Percentiles rank a stretch among this genome's conserved stretches.
Evolutionary conservation across 1,140 invertebrate species (phyloP).

Genomic region (Orius insidiosus): DNA sequence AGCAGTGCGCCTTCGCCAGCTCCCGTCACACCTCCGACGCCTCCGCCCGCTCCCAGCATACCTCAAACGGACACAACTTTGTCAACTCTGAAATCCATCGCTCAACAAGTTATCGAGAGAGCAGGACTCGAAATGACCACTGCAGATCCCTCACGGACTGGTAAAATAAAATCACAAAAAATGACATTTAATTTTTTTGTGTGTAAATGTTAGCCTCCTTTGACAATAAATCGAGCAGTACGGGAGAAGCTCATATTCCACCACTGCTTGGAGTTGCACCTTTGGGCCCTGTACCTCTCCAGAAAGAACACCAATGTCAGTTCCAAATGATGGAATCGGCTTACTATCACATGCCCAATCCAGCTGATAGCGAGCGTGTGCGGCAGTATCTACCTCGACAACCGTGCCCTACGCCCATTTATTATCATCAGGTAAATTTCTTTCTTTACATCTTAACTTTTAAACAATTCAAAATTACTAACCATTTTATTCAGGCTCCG

Average conservation of each 20-base stretch:
- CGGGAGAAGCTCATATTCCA: conserved; percentile 76
- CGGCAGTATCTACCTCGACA: conserved; percentile 84
- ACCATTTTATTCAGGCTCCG: conserved; percentile 42
- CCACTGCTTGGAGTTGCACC: conserved; percentile 93
- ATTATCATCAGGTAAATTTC: conserved; percentile 82
- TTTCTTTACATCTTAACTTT: not conserved
- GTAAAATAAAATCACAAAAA: not conserved
- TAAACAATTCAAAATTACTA: not conserved
- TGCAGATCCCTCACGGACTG: conserved; percentile 26
- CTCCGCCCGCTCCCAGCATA: conserved; percentile 28
- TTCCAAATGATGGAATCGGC: conserved; percentile 89
- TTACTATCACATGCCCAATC: conserved; percentile 88
- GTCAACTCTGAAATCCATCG: conserved; percentile 77
- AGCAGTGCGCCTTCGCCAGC: conserved; percentile 25
- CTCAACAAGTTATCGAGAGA: conserved; percentile 79
- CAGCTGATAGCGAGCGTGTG: conserved; percentile 71
- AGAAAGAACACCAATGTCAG: conserved; percentile 66
- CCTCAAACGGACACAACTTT: conserved; percentile 33
- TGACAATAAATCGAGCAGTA: conserved; percentile 21
- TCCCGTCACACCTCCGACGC: conserved; percentile 30
- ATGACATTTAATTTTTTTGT: not conserved
- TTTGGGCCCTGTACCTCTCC: conserved; percentile 73
- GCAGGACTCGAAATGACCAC: conserved; percentile 50
- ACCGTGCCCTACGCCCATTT: conserved; percentile 72
- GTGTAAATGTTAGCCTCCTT: not conserved